These are phyloP conservation scores for Vannuccia rotundouncinata DNA, from an alignment of 2,888 invertebrate genomes.

Conservation along the genomic window DNA sequence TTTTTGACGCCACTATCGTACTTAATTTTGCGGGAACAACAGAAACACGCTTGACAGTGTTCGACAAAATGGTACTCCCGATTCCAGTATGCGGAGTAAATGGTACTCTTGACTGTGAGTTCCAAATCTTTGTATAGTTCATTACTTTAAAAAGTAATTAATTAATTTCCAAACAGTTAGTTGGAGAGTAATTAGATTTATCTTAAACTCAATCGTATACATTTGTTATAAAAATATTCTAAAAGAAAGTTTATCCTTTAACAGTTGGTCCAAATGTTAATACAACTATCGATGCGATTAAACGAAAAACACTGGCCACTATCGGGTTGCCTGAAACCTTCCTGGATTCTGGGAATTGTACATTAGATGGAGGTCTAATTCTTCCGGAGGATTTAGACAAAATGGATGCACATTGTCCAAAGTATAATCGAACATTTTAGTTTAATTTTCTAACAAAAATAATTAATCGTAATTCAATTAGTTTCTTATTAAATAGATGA, in stretches of 20 bases:
- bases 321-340: conserved; percentile 11
- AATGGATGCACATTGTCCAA: not conserved
- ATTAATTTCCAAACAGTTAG: too few relatives aligned
- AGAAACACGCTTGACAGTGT: not conserved
- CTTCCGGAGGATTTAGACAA: not conserved
- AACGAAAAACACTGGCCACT: not conserved
- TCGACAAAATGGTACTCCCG: not conserved
- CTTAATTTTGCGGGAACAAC: not conserved
- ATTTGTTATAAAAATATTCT: too few relatives aligned
- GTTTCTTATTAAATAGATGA: too few relatives aligned
- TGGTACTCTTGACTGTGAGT: conserved; percentile 29
- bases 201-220: too few relatives aligned
- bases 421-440: not conserved
- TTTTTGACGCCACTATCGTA: not conserved
- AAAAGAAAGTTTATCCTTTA: not conserved
- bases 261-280: not conserved
- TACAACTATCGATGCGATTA: not conserved
- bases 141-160: not conserved
- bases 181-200: too few relatives aligned
- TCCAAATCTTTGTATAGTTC: too few relatives aligned
- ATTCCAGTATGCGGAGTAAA: conserved; percentile 1
- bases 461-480: too few relatives aligned
- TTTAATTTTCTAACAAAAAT: too few relatives aligned
- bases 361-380: not conserved
- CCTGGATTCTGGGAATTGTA: not conserved